phyloP scores from a whole-genome alignment of 2,113 vertebrate species.

The Oncorhynchus mykiss region DNA sequence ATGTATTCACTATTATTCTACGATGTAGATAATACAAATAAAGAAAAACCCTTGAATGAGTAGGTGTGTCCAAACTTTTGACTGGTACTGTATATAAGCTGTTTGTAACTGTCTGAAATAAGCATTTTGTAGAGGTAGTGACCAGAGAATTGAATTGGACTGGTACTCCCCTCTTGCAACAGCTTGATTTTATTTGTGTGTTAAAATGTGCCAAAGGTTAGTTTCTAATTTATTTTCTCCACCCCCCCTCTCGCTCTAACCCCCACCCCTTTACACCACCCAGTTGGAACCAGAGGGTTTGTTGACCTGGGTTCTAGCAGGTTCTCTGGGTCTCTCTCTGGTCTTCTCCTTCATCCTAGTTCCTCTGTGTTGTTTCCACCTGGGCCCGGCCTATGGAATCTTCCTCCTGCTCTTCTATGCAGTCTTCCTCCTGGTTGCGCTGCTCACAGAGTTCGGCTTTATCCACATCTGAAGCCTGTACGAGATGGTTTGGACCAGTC shows the following conservation, averaged over 20 bases:
- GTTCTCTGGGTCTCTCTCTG: constrained; percentile 87
- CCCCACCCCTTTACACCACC: constrained; percentile 3
- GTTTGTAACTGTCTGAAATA: too few species aligned
- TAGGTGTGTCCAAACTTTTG: too few species aligned
- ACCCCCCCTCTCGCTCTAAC: background rate
- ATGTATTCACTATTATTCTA: too few species aligned
- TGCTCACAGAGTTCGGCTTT: constrained; percentile 86
- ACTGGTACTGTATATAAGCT: too few species aligned
- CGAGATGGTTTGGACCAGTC: too few species aligned
- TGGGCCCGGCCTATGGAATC: constrained; percentile 75
- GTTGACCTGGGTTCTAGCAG: constrained; percentile 88
- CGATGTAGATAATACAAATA: too few species aligned
- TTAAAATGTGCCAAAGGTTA: background rate
- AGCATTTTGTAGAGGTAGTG: too few species aligned
- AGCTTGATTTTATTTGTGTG: background rate
- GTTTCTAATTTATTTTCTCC: background rate
- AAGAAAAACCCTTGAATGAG: too few species aligned
- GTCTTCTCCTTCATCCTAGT: constrained; percentile 84
- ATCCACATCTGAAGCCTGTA: too few species aligned
- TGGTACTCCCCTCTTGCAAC: background rate
- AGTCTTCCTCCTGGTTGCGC: constrained; percentile 81
- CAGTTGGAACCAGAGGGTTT: constrained; percentile 86
- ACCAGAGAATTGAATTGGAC: background rate
- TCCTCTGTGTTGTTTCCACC: constrained; percentile 83
- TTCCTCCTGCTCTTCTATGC: constrained; percentile 85